Conservation (phyloP, 2,888 invertebrate species). For the Pammene aurita region DNA sequence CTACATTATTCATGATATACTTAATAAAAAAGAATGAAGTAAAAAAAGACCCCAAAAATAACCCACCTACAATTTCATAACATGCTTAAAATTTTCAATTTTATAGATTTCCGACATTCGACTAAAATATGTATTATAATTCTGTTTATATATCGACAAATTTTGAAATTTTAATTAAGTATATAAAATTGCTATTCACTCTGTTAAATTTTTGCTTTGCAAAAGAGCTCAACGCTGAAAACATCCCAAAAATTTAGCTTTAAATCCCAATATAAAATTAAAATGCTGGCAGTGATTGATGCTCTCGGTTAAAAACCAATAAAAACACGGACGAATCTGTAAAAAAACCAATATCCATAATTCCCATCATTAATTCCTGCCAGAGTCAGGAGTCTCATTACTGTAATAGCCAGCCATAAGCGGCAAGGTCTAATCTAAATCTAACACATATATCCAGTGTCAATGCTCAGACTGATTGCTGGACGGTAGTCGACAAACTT, state of each 20-base stretch:
- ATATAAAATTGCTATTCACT: too few species aligned
- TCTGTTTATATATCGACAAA: too few species aligned
- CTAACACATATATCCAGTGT: constrained; percentile 53
- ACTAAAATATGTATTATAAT: too few species aligned
- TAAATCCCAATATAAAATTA: not conserved
- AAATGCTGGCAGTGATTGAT: not conserved
- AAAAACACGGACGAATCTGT: not conserved
- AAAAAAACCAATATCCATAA: constrained; percentile 16
- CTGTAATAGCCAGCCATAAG: constrained; percentile 25
- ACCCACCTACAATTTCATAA: too few species aligned
- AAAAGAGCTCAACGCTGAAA: not conserved
- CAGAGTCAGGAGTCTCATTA: constrained; percentile 6
- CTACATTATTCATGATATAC: too few species aligned
- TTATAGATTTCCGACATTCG: too few species aligned
- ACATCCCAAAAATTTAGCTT: not conserved
- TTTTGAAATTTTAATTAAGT: too few species aligned
- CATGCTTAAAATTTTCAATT: too few species aligned
- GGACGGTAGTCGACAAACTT: constrained; percentile 59
- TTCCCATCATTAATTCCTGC: constrained; percentile 5
- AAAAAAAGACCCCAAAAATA: too few species aligned
- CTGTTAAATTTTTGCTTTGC: too few species aligned
- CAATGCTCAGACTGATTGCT: constrained; percentile 59
- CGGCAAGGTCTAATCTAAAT: constrained; percentile 43
- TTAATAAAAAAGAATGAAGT: too few species aligned
- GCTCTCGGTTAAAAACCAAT: not conserved